Percentiles rank a stretch among this genome's conserved stretches.
Evolutionary conservation across 2,797 vertebrate genomes (phyloP).

Genomic region (Okamejei kenojei): DNA sequence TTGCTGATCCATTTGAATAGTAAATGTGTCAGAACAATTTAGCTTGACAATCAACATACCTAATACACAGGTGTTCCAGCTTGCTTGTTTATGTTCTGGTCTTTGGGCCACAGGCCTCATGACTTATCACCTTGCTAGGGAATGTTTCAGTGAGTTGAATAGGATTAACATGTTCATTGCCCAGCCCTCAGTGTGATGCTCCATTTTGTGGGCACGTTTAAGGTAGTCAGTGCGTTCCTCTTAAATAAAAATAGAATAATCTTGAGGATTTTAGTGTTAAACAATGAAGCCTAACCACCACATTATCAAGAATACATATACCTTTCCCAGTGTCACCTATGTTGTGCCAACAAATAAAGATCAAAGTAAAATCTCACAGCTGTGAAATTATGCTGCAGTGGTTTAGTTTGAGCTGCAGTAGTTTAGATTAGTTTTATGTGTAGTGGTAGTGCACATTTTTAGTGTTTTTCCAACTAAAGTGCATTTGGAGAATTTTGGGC

Average conservation of each 20-base stretch:
- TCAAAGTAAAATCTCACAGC: neutral
- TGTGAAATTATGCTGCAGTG: no score
- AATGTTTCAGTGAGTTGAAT: neutral
- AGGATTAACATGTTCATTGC: neutral
- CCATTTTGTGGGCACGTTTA: neutral
- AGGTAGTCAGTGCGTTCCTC: neutral
- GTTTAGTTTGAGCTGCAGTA: no score
- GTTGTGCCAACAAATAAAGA: neutral
- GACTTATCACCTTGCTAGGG: no score
- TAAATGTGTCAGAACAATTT: neutral
- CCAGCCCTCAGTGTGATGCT: neutral
- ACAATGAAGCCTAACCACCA: neutral
- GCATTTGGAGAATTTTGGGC: no score
- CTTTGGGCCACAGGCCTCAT: neutral
- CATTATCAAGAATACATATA: neutral
- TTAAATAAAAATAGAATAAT: neutral
- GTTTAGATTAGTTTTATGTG: no score
- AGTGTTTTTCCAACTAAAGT: no score
- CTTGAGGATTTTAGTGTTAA: neutral
- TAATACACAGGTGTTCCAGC: neutral
- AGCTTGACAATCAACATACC: neutral
- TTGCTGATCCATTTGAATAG: neutral
- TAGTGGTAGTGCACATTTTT: no score
- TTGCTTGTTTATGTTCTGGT: neutral
- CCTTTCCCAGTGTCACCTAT: neutral